These are phyloP conservation scores for Onychorhynchus coronatus DNA, from an alignment of 2,113 vertebrate species.

Conservation along the genomic window DNA sequence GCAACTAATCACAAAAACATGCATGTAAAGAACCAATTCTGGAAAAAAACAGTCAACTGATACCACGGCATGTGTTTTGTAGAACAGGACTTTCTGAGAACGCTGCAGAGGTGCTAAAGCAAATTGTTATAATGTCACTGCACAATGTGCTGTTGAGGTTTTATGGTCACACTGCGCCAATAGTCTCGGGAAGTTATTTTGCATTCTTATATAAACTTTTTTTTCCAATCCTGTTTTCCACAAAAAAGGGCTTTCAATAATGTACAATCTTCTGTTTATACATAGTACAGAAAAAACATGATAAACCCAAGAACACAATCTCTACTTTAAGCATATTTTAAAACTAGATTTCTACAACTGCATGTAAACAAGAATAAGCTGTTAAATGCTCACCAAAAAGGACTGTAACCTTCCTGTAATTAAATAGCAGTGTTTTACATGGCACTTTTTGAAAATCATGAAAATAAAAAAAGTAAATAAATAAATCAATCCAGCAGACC, in stretches of 20 bases:
- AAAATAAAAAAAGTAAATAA: constrained; percentile 71
- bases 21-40: background rate
- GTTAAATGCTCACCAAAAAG: constrained; percentile 45
- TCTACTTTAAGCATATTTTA: constrained; percentile 56
- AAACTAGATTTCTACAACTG: constrained; percentile 47
- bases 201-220: constrained; percentile 62
- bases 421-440: constrained; percentile 66
- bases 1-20: constrained; percentile 20
- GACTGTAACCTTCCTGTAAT: constrained; percentile 70
- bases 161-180: constrained; percentile 54
- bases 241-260: constrained; percentile 67
- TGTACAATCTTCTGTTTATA: constrained; percentile 56
- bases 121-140: constrained; percentile 30
- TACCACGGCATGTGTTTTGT: background rate
- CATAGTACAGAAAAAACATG: constrained; percentile 63
- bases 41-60: constrained; percentile 4
- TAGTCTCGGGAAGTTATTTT: constrained; percentile 63
- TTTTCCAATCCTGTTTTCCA: background rate
- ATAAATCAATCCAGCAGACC: constrained; percentile 64
- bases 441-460: constrained; percentile 57
- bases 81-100: background rate
- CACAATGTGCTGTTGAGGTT: constrained; percentile 41
- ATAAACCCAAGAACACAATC: constrained; percentile 58
- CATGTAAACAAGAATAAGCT: constrained; percentile 56
- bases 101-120: constrained; percentile 44